These are phyloP conservation scores for Ericerus pela DNA, from an alignment of 1,140 invertebrate species.

Conservation along the genomic window DNA sequence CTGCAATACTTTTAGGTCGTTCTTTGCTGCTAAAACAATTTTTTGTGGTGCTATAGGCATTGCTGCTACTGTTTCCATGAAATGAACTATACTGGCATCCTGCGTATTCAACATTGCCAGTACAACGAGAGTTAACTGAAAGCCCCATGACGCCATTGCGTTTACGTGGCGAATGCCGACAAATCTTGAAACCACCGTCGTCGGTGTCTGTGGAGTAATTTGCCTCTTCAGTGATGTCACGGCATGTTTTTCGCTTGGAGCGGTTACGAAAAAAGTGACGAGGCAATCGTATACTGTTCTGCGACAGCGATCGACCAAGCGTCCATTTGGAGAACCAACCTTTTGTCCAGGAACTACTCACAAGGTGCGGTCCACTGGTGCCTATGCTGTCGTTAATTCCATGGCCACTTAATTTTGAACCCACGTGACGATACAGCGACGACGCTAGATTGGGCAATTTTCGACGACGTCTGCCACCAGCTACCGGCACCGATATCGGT, in stretches of 20 bases:
- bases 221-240: not conserved
- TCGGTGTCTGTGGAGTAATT: constrained; percentile 12
- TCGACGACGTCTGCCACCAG: not conserved
- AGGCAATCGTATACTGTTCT: not conserved
- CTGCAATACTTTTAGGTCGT: constrained; percentile 17
- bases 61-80: too few species aligned
- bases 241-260: not conserved
- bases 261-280: not conserved
- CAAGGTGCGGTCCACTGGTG: constrained; percentile 23
- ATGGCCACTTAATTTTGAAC: constrained; percentile 13
- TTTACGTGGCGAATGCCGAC: constrained; percentile 18
- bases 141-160: not conserved
- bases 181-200: constrained; percentile 17
- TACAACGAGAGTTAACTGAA: too few species aligned
- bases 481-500: not conserved
- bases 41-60: too few species aligned
- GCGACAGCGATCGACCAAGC: not conserved
- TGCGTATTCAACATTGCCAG: too few species aligned
- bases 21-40: constrained; percentile 18
- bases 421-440: not conserved
- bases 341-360: too few species aligned
- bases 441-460: not conserved
- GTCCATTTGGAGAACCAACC: not conserved
- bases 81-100: too few species aligned
- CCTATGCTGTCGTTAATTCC: constrained; percentile 26